Conservation (phyloP, 1,140 invertebrate species). For the Lethocerus indicus region DNA sequence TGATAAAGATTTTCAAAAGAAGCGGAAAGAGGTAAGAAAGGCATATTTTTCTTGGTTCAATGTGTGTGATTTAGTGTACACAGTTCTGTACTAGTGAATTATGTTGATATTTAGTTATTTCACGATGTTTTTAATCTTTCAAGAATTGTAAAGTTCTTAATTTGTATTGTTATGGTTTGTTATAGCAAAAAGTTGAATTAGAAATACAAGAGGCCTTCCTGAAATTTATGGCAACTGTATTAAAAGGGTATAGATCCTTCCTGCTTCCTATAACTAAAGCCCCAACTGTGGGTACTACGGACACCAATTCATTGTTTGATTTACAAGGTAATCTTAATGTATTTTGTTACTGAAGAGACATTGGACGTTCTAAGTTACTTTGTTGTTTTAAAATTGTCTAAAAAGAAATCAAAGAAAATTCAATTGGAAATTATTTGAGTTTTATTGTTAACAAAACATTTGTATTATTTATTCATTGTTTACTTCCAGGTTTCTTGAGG, state of each 20-base stretch:
- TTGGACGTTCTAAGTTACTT: too few species aligned
- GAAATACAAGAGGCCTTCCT: conserved; percentile 96
- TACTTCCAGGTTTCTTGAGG: conserved; percentile 33
- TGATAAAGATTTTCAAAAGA: conserved; percentile 54
- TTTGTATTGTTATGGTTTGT: conserved; percentile 17
- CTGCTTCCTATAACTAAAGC: conserved; percentile 89
- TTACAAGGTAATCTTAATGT: conserved; percentile 56
- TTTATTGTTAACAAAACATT: background rate
- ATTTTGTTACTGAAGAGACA: too few species aligned
- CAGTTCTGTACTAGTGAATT: background rate
- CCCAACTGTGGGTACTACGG: conserved; percentile 82
- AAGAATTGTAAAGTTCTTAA: background rate
- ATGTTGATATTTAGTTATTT: background rate
- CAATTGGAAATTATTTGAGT: background rate
- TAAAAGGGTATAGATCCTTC: conserved; percentile 81
- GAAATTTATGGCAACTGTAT: conserved; percentile 82
- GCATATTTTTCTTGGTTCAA: too few species aligned
- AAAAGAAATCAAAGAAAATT: background rate
- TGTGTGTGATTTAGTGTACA: too few species aligned
- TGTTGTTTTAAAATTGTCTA: background rate
- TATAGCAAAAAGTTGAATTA: conserved; percentile 62
- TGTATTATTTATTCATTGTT: background rate
- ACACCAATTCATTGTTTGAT: conserved; percentile 89
- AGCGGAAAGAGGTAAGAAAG: conserved; percentile 40
- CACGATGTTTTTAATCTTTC: background rate